Conservation (phyloP, 2,113 vertebrate species). For the Acanthisitta chloris region DNA sequence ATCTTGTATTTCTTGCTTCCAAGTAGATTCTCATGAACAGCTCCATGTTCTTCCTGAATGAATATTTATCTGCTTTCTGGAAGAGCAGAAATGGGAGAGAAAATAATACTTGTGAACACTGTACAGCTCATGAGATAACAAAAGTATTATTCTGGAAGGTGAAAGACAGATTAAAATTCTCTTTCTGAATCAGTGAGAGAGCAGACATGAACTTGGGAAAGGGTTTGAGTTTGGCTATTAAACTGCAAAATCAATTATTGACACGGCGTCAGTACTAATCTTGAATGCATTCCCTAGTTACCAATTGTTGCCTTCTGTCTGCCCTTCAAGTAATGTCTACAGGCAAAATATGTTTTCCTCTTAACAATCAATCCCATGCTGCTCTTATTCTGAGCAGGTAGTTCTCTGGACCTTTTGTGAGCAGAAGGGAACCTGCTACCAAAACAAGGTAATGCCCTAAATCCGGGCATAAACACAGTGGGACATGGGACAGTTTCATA, state of each 20-base stretch:
- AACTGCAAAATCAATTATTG: background rate
- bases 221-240: background rate
- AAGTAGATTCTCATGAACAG: background rate
- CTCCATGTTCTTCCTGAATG: background rate
- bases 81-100: background rate
- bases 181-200: background rate
- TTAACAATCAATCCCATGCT: background rate
- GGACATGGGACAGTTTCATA: background rate
- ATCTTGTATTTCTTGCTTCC: background rate
- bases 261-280: background rate
- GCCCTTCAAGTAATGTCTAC: background rate
- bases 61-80: background rate
- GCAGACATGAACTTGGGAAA: background rate
- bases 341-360: background rate
- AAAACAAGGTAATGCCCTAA: background rate
- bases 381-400: background rate
- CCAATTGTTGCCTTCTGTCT: background rate
- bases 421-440: background rate
- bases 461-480: background rate
- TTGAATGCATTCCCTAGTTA: background rate
- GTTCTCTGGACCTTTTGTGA: background rate
- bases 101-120: background rate
- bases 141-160: background rate
- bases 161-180: background rate
- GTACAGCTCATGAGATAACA: background rate